A percentile compares a stretch with the other conserved stretches of the same genome.
Evolutionary conservation across 1,140 invertebrate genomes (phyloP).

Genomic region (Philotrypesis tridentata): DNA sequence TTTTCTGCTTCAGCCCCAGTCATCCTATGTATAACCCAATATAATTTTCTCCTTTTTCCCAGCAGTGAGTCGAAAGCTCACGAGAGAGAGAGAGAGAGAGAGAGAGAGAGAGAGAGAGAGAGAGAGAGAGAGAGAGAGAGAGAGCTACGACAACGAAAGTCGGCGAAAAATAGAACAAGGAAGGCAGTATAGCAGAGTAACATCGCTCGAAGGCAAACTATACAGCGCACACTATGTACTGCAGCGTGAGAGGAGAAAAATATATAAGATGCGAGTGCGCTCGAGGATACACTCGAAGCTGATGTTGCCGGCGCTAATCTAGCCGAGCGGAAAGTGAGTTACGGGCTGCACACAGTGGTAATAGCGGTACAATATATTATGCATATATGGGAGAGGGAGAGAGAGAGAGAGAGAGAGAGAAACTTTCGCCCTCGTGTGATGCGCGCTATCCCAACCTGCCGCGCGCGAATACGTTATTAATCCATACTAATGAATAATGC

Average conservation of each 20-base stretch:
- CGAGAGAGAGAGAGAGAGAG: background rate
- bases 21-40: background rate
- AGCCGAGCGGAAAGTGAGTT: background rate
- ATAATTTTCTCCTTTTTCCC: background rate
- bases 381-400: no score
- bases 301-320: background rate
- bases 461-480: no score
- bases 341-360: background rate
- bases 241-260: no score
- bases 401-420: no score
- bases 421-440: no score
- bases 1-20: background rate
- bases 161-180: background rate
- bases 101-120: no score
- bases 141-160: no score
- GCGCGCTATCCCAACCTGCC: no score
- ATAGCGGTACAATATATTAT: no score
- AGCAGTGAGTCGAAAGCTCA: background rate
- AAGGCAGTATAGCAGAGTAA: background rate
- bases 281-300: background rate
- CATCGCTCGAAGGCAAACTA: background rate
- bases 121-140: no score
- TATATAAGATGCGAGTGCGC: no score
- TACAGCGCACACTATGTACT: background rate
- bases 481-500: no score